These are phyloP conservation scores for Oophaga pumilio DNA, from an alignment of 2,113 vertebrate genomes.

Conservation along the genomic window DNA sequence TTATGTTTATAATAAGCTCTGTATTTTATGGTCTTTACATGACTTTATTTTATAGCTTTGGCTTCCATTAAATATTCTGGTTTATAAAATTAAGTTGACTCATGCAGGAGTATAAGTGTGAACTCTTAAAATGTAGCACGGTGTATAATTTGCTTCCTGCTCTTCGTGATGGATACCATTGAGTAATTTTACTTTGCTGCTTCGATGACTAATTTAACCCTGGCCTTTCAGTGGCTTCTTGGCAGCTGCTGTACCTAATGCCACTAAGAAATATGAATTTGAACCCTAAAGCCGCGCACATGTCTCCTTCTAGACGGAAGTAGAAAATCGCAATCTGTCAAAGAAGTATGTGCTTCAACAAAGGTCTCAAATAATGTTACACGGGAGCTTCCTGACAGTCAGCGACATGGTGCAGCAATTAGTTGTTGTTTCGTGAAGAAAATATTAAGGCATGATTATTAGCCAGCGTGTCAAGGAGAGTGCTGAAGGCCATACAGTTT, in stretches of 20 bases:
- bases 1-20: neutral
- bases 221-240: conserved; percentile 48
- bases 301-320: conserved; percentile 59
- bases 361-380: conserved; percentile 62
- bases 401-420: conserved; percentile 47
- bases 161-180: neutral
- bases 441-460: conserved; percentile 15
- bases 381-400: conserved; percentile 55
- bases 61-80: neutral
- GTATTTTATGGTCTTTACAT: neutral
- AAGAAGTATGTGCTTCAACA: conserved; percentile 59
- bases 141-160: neutral
- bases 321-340: conserved; percentile 56
- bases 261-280: conserved; percentile 61
- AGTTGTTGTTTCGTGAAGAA: conserved; percentile 57
- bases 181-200: neutral
- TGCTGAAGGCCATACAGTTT: conserved; percentile 35
- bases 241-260: conserved; percentile 62
- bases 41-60: neutral
- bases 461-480: neutral
- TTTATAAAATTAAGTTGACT: neutral
- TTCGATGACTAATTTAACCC: neutral
- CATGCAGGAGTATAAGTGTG: neutral
- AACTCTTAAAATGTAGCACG: neutral
- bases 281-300: conserved; percentile 55